These are phyloP conservation scores for Sericinus montela DNA, from an alignment of 2,888 invertebrate species.

Conservation along the genomic window DNA sequence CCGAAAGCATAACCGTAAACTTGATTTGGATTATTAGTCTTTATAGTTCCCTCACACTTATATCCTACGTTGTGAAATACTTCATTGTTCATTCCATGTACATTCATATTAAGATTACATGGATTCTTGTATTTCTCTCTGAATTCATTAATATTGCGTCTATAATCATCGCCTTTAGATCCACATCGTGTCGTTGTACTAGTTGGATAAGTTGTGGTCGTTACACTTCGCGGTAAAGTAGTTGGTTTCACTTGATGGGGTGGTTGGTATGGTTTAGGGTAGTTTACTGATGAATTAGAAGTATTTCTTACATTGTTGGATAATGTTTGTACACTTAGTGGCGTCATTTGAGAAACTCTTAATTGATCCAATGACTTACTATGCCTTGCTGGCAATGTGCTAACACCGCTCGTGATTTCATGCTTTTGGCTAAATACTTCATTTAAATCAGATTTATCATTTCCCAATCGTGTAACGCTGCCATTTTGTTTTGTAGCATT, in stretches of 20 bases:
- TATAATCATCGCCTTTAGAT: constrained; percentile 74
- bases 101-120: constrained; percentile 56
- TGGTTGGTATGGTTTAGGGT: constrained; percentile 63
- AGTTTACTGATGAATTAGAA: constrained; percentile 68
- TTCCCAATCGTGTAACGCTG: constrained; percentile 46
- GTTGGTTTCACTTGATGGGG: constrained; percentile 68
- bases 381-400: constrained; percentile 84
- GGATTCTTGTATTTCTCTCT: constrained; percentile 82
- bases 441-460: constrained; percentile 49
- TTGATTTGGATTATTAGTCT: constrained; percentile 67
- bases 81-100: constrained; percentile 61
- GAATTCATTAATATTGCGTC: constrained; percentile 81
- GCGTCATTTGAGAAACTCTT: constrained; percentile 74
- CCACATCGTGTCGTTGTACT: constrained; percentile 63
- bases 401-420: constrained; percentile 68
- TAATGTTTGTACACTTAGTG: constrained; percentile 51
- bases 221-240: constrained; percentile 71
- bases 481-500: constrained; percentile 48
- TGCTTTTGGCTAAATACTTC: constrained; percentile 59
- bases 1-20: constrained; percentile 75
- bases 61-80: constrained; percentile 68
- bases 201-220: constrained; percentile 66
- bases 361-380: constrained; percentile 91
- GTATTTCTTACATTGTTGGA: constrained; percentile 55
- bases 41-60: constrained; percentile 63